Base-by-base conservation (phyloP, 2,113 vertebrate species). In the Halcyon senegalensis region DNA sequence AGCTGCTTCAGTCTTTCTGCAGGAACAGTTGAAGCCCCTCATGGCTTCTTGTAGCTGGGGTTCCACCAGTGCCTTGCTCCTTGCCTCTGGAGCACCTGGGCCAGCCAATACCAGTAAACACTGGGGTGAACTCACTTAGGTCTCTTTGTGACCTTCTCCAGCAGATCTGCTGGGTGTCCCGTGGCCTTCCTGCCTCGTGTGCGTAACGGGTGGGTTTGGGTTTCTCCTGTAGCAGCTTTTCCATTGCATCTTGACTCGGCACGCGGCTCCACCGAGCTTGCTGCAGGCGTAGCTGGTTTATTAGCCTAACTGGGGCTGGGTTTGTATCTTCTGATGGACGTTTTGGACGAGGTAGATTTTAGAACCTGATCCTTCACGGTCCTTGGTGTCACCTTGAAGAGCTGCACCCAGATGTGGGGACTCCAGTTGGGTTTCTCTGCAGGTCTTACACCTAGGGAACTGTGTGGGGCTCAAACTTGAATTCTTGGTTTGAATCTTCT, bases 261-360 rank as follows among this genome's bases (percentile, higher is more conserved):
- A 10, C 31, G 2, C 11, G 0, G 16, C 21, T 39, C 39, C 3
- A 2, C 7, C 3, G 3, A 4, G 24, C 31, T 51, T 16, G 46
- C 70, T 39, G 55, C 16, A 5, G n/a, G 19, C 6, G 37, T 9
- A 27, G 66, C 28, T 41, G 10, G 1, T 46, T 8, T 3, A 1
- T 28, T 28, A 19, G 14, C 10, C 27, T 31, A 2, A 7, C 3
- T 30, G 15, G 31, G 43, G 55, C 78, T 43, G 55, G 33, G 24
- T 21, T 30, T 77, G 5, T 3, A 1, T 5, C 19, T 56, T 24
- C 33, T 35, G 41, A 2, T 23, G 76, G 13, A 18, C 17, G 0
- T 39, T n/a, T 46, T 7, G 35, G n/a, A 63, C 46, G 10, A 5
- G 44, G 44, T 18, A 4, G 37, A 21, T 21, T 53, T 23, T 27